phyloP scores from a whole-genome alignment of 2,888 invertebrate species.

The Mythimna albipuncta region DNA sequence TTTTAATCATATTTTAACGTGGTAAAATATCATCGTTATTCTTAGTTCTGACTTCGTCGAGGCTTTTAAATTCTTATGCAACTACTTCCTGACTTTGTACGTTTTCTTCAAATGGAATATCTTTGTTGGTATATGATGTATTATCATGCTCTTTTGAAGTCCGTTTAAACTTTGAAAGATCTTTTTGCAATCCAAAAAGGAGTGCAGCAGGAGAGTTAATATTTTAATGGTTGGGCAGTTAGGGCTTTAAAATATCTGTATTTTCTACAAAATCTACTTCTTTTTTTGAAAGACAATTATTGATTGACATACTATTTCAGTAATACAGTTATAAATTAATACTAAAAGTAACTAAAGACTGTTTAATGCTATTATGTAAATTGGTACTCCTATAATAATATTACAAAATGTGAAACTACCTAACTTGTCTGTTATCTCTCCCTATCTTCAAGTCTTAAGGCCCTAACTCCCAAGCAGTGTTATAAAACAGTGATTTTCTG shows the following conservation, averaged over 20 bases:
- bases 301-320: neutral
- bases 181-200: slow-evolving; percentile 2
- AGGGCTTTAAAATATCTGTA: neutral
- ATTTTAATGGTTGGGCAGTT: neutral
- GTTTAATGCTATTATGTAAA: too few relatives aligned
- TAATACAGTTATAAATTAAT: too few relatives aligned
- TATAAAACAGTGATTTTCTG: too few relatives aligned
- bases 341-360: too few relatives aligned
- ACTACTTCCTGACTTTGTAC: slow-evolving; percentile 48
- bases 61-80: slow-evolving; percentile 46
- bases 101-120: slow-evolving; percentile 44
- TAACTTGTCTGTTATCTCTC: too few relatives aligned
- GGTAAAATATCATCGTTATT: slow-evolving; percentile 54
- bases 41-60: slow-evolving; percentile 39
- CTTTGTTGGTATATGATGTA: slow-evolving; percentile 24
- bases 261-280: neutral
- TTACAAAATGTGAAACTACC: too few relatives aligned
- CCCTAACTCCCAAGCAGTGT: too few relatives aligned
- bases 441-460: too few relatives aligned
- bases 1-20: slow-evolving; percentile 62
- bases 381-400: too few relatives aligned
- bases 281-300: neutral
- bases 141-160: slow-evolving; percentile 20
- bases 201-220: neutral
- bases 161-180: slow-evolving; percentile 24